Evolutionary conservation across 2,888 invertebrate genomes (phyloP).

Genomic region (Apotomis betuletana): DNA sequence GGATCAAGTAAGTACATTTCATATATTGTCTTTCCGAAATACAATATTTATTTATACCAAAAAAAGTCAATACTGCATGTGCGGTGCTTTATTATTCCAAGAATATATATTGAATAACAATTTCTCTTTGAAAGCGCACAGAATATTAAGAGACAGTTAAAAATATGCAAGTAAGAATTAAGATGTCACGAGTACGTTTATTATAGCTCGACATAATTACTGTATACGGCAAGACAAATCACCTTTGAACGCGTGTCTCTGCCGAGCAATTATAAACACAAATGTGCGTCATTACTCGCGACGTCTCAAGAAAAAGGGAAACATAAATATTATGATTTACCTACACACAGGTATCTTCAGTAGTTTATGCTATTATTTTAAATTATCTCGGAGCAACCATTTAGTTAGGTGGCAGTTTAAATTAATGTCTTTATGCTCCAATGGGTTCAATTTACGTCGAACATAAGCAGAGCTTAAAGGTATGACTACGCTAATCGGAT

Average conservation of each 20-base stretch:
- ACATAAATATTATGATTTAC: conserved; percentile 20
- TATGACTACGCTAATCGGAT: conserved; percentile 68
- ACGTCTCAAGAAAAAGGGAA: conserved; percentile 27
- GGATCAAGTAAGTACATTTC: conserved; percentile 64
- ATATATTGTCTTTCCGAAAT: no score
- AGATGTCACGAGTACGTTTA: conserved; percentile 40
- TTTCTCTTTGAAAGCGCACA: not conserved
- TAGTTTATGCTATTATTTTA: conserved; percentile 32
- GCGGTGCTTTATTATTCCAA: not conserved
- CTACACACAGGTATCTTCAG: not conserved
- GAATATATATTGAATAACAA: conserved; percentile 4
- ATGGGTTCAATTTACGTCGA: conserved; percentile 55
- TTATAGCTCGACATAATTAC: conserved; percentile 42
- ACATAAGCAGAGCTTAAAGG: conserved; percentile 48
- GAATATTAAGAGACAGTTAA: conserved; percentile 5
- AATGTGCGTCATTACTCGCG: conserved; percentile 39
- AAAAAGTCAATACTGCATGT: not conserved
- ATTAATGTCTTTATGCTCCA: conserved; percentile 53
- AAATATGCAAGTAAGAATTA: conserved; percentile 14
- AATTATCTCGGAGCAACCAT: conserved; percentile 29
- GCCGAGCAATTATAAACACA: conserved; percentile 41
- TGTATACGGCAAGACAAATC: conserved; percentile 42
- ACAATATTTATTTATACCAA: no score
- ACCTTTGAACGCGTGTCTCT: conserved; percentile 41
- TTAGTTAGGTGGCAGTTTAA: conserved; percentile 44